Evolutionary conservation across 2,888 invertebrate genomes (phyloP).

Genomic region (Ctena decussata): DNA sequence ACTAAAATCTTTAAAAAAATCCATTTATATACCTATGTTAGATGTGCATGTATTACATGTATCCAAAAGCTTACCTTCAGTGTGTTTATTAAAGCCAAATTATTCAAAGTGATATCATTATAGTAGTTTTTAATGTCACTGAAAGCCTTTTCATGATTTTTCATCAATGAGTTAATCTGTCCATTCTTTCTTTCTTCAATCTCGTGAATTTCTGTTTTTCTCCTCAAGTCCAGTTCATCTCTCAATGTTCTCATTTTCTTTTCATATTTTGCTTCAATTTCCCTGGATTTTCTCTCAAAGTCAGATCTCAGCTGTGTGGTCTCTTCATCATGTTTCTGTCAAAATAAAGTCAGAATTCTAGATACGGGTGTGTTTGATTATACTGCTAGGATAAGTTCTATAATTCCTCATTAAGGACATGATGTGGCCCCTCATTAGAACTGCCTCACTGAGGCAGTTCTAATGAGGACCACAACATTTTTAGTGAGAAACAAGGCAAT

Average conservation of each 20-base stretch:
- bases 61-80: slow-evolving; percentile 90
- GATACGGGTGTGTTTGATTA: no score
- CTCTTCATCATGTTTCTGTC: slow-evolving; percentile 88
- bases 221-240: slow-evolving; percentile 90
- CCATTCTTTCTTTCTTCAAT: slow-evolving; percentile 96
- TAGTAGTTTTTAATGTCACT: slow-evolving; percentile 97
- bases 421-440: no score
- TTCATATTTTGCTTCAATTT: slow-evolving; percentile 91
- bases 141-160: slow-evolving; percentile 94
- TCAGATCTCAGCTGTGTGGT: slow-evolving; percentile 89
- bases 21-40: no score
- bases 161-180: slow-evolving; percentile 93
- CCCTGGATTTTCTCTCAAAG: slow-evolving; percentile 91
- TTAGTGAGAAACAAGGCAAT: no score
- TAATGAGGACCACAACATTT: no score
- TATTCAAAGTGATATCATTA: slow-evolving; percentile 97
- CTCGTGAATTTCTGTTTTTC: slow-evolving; percentile 89
- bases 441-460: no score
- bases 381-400: no score
- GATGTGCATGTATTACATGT: no score
- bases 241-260: slow-evolving; percentile 92
- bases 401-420: no score
- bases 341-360: slow-evolving; percentile 7
- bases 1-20: no score
- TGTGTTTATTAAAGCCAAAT: slow-evolving; percentile 95